Conservation (phyloP, 2,797 vertebrate genomes). For the Knipowitschia caucasica region DNA sequence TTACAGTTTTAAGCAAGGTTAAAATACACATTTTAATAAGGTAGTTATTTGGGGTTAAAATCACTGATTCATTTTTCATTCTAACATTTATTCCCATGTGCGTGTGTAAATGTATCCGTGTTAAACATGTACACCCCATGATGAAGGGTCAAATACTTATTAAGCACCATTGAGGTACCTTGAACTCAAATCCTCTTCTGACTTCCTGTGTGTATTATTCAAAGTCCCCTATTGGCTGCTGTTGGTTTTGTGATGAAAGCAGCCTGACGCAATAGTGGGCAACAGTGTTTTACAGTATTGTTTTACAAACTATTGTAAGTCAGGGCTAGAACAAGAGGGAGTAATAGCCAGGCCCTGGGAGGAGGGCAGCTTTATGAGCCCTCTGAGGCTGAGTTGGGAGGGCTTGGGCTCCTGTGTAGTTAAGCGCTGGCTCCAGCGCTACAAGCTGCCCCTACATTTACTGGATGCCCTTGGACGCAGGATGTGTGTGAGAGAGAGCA, state of each 20-base stretch:
- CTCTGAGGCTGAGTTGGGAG: conserved; percentile 65
- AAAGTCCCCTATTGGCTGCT: conserved; percentile 64
- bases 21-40: conserved; percentile 43
- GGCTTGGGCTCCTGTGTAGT: conserved; percentile 66
- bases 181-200: conserved; percentile 45
- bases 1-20: conserved; percentile 59
- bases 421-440: conserved; percentile 57
- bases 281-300: conserved; percentile 74
- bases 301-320: conserved; percentile 75
- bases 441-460: conserved; percentile 73
- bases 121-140: conserved; percentile 12
- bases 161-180: conserved; percentile 32
- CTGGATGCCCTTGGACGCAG: conserved; percentile 74
- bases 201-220: conserved; percentile 76
- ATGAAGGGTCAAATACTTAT: conserved; percentile 34
- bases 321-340: conserved; percentile 63
- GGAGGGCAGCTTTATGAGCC: conserved; percentile 72
- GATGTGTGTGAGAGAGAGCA: conserved; percentile 63
- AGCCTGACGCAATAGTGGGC: conserved; percentile 71
- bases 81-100: conserved; percentile 3
- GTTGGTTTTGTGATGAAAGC: conserved; percentile 69
- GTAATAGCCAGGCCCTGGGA: conserved; percentile 63
- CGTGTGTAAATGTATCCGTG: conserved; percentile 12
- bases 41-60: conserved; percentile 24
- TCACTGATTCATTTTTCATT: conserved; percentile 20